Percentiles rank a stretch among this genome's conserved stretches.
Conservation (phyloP, 2,888 invertebrate species). For the Ochropleura plecta region DNA sequence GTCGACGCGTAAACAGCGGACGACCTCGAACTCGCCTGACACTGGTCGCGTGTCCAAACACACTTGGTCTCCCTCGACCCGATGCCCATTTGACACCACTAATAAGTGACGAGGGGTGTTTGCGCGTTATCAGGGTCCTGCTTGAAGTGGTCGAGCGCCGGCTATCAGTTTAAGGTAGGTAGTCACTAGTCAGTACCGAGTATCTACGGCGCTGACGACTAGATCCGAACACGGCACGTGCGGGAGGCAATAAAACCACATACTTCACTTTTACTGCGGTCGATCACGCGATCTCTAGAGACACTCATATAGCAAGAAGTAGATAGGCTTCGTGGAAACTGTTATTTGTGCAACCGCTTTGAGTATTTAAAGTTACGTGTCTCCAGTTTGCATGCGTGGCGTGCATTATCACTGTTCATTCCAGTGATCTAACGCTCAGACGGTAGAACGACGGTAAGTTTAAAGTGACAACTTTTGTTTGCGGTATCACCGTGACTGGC, state of each 20-base stretch:
- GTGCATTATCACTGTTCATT: slow-evolving; percentile 62
- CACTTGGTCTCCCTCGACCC: slow-evolving; percentile 68
- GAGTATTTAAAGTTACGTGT: slow-evolving; percentile 69
- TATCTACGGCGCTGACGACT: slow-evolving; percentile 59
- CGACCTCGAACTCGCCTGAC: slow-evolving; percentile 83
- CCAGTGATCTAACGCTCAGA: slow-evolving; percentile 57
- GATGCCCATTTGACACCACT: slow-evolving; percentile 50
- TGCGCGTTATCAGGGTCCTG: slow-evolving; percentile 54
- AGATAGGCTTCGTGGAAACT: slow-evolving; percentile 62
- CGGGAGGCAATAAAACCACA: slow-evolving; percentile 71
- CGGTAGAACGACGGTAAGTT: slow-evolving; percentile 53
- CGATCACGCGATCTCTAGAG: slow-evolving; percentile 77
- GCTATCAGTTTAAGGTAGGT: slow-evolving; percentile 59
- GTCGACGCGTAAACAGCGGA: slow-evolving; percentile 80
- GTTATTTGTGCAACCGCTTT: slow-evolving; percentile 61
- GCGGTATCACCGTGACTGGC: slow-evolving; percentile 54
- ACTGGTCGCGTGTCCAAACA: slow-evolving; percentile 74
- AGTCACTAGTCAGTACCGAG: slow-evolving; percentile 31
- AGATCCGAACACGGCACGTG: slow-evolving; percentile 68
- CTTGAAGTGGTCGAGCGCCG: slow-evolving; percentile 42
- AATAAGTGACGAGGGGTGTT: slow-evolving; percentile 58
- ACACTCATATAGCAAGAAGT: slow-evolving; percentile 66
- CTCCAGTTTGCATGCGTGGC: slow-evolving; percentile 64
- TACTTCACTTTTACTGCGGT: slow-evolving; percentile 79
- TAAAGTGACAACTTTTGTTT: slow-evolving; percentile 64